Base-by-base conservation (phyloP, 2,888 invertebrate species). In the Dendrolimus houi region DNA sequence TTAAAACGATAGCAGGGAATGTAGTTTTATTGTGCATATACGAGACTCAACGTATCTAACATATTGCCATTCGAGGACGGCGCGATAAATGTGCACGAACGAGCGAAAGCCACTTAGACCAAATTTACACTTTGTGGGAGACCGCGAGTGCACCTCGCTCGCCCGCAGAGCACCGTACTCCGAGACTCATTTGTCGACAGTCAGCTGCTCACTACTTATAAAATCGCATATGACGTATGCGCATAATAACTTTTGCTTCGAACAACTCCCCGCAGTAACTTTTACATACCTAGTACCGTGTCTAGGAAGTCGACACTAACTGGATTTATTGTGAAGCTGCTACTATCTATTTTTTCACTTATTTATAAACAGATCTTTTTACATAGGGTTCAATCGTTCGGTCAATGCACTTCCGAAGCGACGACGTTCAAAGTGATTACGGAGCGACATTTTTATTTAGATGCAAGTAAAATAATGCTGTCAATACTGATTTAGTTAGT, bases 121-220 rank as follows among this genome's bases (percentile, higher is more conserved):
- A 84, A 88, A 88, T 89, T 88, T 87, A 89, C 85, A 83, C 90
- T 89, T 85, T 77, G 90, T 86, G 90, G 90, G 90, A 89, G 90
- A 87, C 82, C 83, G 75, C 79, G 79, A 70, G 65, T 74, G 77
- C 76, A 78, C 65, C 75, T 71, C 70, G 75, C 61, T 63, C 64
- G 69, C 64, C 67, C 73, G 72, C 75, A 65, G 68, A 69, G 67
- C 69, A 64, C 68, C 60, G 69, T 29, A 29, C 68, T 67, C 67
- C 66, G 67, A 63, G 69, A 69, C 71, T 61, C 69, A 70, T 72
- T 72, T 71, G 64, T 64, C 66, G 65, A 58, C 69, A 74, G 77
- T 87, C 89, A 87, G 88, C 88, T 87, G 87, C 85, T 87, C 69
- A 68, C 73, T 70, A 71, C 71, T 29, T 29, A 75, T 71, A 71